Evolutionary conservation across 2,113 vertebrate species (phyloP).

Genomic region (Polypterus senegalus): DNA sequence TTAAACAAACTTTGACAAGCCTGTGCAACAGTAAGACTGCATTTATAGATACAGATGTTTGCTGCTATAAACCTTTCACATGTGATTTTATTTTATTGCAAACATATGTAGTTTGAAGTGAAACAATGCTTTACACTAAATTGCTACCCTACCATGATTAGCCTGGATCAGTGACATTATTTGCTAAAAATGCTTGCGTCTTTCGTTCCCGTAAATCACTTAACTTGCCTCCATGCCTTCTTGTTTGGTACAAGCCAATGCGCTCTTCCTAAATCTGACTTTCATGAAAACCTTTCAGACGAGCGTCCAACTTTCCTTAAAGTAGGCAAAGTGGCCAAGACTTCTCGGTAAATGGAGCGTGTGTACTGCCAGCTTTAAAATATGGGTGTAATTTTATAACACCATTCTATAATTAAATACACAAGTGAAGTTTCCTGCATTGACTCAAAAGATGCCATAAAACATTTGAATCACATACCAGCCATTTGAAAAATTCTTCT

Average conservation of each 20-base stretch:
- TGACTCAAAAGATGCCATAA: slow-evolving; percentile 65
- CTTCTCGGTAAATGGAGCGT: slow-evolving; percentile 39
- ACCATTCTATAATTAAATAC: slow-evolving; percentile 68
- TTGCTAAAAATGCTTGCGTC: slow-evolving; percentile 42
- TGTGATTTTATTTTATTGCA: slow-evolving; percentile 35
- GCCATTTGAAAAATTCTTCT: too few species aligned
- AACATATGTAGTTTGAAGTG: slow-evolving; percentile 36
- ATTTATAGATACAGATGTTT: slow-evolving; percentile 16
- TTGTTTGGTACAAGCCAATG: slow-evolving; percentile 62
- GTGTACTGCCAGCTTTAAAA: slow-evolving; percentile 54
- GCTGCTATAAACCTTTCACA: slow-evolving; percentile 18
- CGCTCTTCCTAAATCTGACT: slow-evolving; percentile 59
- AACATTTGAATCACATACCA: slow-evolving; percentile 57
- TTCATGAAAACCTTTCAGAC: slow-evolving; percentile 62
- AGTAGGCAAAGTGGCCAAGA: slow-evolving; percentile 41
- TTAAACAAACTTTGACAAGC: slow-evolving; percentile 10
- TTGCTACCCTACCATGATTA: slow-evolving; percentile 40
- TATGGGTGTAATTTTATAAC: slow-evolving; percentile 71
- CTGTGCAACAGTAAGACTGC: slow-evolving; percentile 14
- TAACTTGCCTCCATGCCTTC: slow-evolving; percentile 60
- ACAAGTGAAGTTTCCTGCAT: slow-evolving; percentile 70
- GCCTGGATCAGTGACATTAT: slow-evolving; percentile 37
- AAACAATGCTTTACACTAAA: slow-evolving; percentile 31
- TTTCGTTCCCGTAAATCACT: slow-evolving; percentile 41
- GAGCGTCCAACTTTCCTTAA: slow-evolving; percentile 52